Base-by-base conservation (phyloP, 2,113 vertebrate genomes). In the Monopterus albus region DNA sequence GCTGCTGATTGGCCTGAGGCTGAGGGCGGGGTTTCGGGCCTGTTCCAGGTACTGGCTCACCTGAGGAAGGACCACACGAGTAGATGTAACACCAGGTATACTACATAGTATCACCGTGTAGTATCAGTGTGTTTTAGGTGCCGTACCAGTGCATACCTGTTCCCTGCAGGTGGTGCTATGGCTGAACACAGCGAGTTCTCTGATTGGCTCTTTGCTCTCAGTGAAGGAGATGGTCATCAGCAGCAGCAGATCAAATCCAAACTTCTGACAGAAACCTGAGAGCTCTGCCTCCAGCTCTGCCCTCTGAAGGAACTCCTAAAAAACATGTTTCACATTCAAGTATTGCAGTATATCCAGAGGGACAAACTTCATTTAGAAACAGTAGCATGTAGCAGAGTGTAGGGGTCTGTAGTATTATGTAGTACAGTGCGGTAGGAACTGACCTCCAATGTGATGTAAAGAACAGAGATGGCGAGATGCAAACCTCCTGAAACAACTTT, bases 401-500 rank as follows among this genome's bases (percentile, higher is more conserved):
- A 31, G 5, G 29, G 29, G 29, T 31, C 29, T 31, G 29, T 31
- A 31, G 29, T 31, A 31, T 7, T 31, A 31, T 31, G 8, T 31
- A 31, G 8, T 31, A 31, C 5, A 1, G 8, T 31, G 29, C 1
- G 8, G 8, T 31, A 7, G 29, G 5, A 31, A 31, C 61, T 59
- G 23, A 97, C 97, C 92, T 95, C 92, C 35, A 98, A 66, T 0
- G 86, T 87, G 88, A 95, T 53, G 36, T 96, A 99, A n/a, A 98
- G n/a, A 0, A 93, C 93, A 1, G 95, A 96, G 60, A 97, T 0
- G 7, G 90, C 92, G 0, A 96, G 9, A 1, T 59, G 79, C 10
- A 88, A 47, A 33, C 92, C 90, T 5, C 72, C 66, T 0, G 86
- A 88, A n/a, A 95, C 58, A 0, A 71, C 87, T 69, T 99, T 99